A percentile compares a stretch with the other conserved stretches of the same genome.
Conservation (phyloP, 2,113 vertebrate species). For the Centrocercus urophasianus region DNA sequence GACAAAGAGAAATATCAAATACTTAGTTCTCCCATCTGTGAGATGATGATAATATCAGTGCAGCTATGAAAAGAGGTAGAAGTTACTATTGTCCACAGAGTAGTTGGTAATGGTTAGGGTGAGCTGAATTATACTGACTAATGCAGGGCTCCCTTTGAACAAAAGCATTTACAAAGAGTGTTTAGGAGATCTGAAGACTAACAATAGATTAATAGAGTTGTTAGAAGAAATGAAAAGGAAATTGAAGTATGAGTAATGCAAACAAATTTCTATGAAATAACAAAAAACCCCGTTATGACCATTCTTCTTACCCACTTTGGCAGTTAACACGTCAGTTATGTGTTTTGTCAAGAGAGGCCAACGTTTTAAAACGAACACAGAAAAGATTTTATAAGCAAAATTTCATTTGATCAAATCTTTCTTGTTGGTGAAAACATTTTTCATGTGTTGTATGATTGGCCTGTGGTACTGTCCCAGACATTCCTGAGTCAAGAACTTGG, state of each 20-base stretch:
- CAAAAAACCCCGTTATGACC: neutral
- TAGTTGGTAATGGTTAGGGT: neutral
- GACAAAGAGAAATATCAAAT: neutral
- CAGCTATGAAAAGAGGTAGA: neutral
- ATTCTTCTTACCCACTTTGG: neutral
- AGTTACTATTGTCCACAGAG: neutral
- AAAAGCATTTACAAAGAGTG: neutral
- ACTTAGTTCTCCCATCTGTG: neutral
- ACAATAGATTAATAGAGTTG: neutral
- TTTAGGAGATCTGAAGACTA: slow-evolving; percentile 36
- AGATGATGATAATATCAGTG: slow-evolving; percentile 17
- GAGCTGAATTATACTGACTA: neutral
- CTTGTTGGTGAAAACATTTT: slow-evolving; percentile 4
- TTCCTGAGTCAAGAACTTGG: neutral
- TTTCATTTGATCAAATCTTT: neutral
- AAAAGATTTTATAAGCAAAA: neutral
- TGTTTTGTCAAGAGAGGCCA: neutral
- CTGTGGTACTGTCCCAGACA: neutral
- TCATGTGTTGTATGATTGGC: neutral
- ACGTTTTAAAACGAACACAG: neutral
- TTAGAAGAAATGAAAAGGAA: slow-evolving; percentile 44
- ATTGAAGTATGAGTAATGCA: slow-evolving; percentile 29
- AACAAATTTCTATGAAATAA: slow-evolving; percentile 22
- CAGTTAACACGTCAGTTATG: neutral
- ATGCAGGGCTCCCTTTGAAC: slow-evolving; percentile 34